Base-by-base conservation (phyloP, 2,888 invertebrate genomes). In the Andrena hattorfiana region DNA sequence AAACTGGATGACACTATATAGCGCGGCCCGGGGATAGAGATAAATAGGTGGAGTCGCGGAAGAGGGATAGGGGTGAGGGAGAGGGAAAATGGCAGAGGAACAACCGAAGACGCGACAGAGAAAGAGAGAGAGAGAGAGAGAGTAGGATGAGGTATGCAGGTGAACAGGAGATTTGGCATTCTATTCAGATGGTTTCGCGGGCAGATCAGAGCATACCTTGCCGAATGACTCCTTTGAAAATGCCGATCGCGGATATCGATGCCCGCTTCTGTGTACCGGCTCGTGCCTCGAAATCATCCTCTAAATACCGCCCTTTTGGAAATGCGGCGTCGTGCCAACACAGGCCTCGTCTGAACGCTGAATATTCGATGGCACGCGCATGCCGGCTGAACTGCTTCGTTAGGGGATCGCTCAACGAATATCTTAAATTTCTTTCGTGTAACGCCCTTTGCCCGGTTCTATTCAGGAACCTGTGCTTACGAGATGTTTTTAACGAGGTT, bases 201-300 rank as follows among this genome's bases (percentile, higher is more conserved):
- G 85, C 77, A 83, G 80, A 86, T 83, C 78, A 82, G 84, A 75
- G 87, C 89, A 89, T 87, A 88, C 88, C 88, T 84, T 75, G 80
- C 81, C 76, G 89, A 91, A 90, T 90, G 90, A 89, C 88, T 87
- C 87, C 88, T 89, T 90, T 91, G 88, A 88, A 87, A 89, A 89
- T 86, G 83, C 81, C 85, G 83, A 83, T 85, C 80, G 84, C 77
- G 82, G 84, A 79, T 87, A 90, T 90, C 90, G 83, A 86, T 85
- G 87, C 62, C 81, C 81, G 84, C 81, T 78, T 86, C 84, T 79
- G 84, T 81, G 84, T 89, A 88, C 84, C 76, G 84, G 85, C 90
- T 88, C 91, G 91, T 91, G 89, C 83, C 87, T 85, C 79, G 71
- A 85, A 88, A 86, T 90, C 90, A 88, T 89, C 85, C 85, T 86